phyloP scores from a whole-genome alignment of 2,113 vertebrate species.

The Eclectus roratus region DNA sequence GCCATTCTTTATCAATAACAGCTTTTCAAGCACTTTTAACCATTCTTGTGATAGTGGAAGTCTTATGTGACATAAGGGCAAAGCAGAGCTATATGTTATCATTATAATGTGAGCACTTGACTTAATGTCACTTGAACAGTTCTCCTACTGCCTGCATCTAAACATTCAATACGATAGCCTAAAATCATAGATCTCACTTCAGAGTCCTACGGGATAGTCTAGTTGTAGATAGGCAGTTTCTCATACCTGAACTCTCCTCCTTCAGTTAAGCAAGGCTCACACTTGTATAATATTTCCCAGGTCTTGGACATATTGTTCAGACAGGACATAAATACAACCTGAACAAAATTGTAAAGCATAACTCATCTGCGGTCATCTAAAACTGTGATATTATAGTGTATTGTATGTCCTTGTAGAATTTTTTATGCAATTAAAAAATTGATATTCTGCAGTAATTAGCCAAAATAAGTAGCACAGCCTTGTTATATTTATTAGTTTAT shows the following conservation, averaged over 20 bases:
- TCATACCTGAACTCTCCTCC: neutral
- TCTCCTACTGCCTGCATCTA: neutral
- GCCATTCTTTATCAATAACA: constrained; percentile 11
- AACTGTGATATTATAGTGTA: neutral
- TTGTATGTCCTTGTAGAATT: neutral
- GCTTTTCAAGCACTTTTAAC: neutral
- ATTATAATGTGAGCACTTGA: neutral
- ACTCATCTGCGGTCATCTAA: neutral
- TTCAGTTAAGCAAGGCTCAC: neutral
- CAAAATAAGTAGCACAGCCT: neutral
- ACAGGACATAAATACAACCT: neutral
- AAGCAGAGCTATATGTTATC: neutral
- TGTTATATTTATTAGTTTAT: neutral
- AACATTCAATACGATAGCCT: neutral
- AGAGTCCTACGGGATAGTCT: neutral
- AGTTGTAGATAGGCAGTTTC: neutral
- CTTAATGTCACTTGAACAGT: neutral
- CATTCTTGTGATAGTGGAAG: neutral
- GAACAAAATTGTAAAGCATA: neutral
- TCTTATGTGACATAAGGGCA: neutral
- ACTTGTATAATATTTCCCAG: neutral
- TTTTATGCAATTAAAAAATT: neutral
- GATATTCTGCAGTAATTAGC: neutral
- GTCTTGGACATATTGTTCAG: neutral
- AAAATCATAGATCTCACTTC: neutral